Evolutionary conservation across 1,140 invertebrate genomes (phyloP), one percentile per base, ranked within the genome.

Genomic region (Sminthurides bifidus): DNA sequence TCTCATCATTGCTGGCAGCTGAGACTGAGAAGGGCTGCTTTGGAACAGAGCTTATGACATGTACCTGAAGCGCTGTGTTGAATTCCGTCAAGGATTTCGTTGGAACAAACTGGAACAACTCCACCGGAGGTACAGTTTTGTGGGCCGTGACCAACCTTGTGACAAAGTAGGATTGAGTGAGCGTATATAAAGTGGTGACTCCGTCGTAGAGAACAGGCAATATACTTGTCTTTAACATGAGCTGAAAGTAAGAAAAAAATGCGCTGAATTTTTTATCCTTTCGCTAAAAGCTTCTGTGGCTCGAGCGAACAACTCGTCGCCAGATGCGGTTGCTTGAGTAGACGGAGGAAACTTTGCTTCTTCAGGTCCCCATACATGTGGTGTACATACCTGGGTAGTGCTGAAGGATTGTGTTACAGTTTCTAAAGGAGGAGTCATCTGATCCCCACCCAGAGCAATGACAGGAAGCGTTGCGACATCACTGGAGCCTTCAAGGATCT

Each of bases 341-440:
- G n/a, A n/a, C n/a, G n/a, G n/a, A n/a, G n/a, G n/a, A n/a, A n/a
- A n/a, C n/a, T n/a, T n/a, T n/a, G n/a, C n/a, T n/a, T n/a, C n/a
- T n/a, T n/a, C n/a, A n/a, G n/a, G n/a, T n/a, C n/a, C n/a, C n/a
- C n/a, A n/a, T n/a, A n/a, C n/a, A n/a, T n/a, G n/a, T 27, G 14
- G n/a, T 54, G 5, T 41, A 41, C 5, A 40, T 12, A 61, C 63
- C 59, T 90, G 84, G 0, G 86, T 89, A 4, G 87, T 89, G 55
- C 86, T 89, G 72, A 89, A 91, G 1, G 85, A 87, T 72, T 92
- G 87, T 0, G 85, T 90, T n/a, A 88, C 73, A 0, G 86, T 92
- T 73, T 90, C 84, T 49, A 92, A 68, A 1, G 85, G 83, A 21
- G 84, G 85, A 1, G 84, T 90, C 63, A 83, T 83, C 60, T 80